Base-by-base conservation (phyloP, 2,797 vertebrate species). In the Anguilla obscura region DNA sequence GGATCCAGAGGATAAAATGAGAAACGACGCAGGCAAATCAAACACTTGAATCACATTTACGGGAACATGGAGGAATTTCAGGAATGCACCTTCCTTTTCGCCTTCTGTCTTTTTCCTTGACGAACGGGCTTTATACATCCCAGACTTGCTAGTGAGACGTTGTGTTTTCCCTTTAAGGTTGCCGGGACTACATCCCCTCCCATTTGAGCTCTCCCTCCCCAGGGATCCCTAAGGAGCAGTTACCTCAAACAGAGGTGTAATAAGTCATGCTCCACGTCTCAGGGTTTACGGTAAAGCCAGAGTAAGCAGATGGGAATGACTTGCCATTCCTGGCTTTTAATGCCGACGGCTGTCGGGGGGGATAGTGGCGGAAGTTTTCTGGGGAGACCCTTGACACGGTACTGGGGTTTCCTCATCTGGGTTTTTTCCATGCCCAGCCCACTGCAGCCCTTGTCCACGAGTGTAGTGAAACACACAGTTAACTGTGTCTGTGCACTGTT, bases 241-340 rank as follows among this genome's bases (percentile, higher is more conserved):
- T 36, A 82, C 56, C 27, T 83, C 74, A 27, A 82, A 85, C 85
- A 86, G 87, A 85, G 86, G 58, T 87, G 88, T 87, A 90, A 88
- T 95, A 94, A 93, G 85, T 95, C 92, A 90, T 90, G 85, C 87
- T 92, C 91, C 92, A 91, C 90, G 92, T 93, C 91, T 80, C 87
- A 90, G 86, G 74, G 33, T 93, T 95, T 94, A 94, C 88, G 88
- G 93, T 94, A 94, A 95, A 91, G 87, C 90, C 45, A n/a, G 6
- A 24, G 79, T 10, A 82, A 48, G 79, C 79, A 24, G 79, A 48
- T 50, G 79, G 45, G 90, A 88, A 93, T 80, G 87, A 90, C 92
- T 83, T 88, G 89, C 85, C 80, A 14, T 76, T 87, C 86, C 36
- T 83, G 60, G 40, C 89, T 92, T 91, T 91, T 90, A 0, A 36